A percentile compares a stretch with the other conserved stretches of the same genome.
Evolutionary conservation across 2,797 vertebrate genomes (phyloP).

Genomic region (Sebastes oblongus): DNA sequence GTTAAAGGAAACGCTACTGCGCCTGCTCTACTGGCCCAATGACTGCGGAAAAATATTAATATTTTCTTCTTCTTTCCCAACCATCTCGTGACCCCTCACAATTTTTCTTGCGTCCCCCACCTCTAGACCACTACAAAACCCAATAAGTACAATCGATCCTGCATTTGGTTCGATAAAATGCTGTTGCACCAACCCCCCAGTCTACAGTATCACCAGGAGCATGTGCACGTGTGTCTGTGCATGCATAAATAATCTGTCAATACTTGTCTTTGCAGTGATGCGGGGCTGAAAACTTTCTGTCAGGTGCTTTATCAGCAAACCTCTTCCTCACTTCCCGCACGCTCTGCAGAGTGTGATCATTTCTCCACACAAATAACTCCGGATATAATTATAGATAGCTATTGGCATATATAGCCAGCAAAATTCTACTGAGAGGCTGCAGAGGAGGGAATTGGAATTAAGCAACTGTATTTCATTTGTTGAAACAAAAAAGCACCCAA

Average conservation of each 20-base stretch:
- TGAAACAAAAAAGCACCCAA: neutral
- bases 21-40: no score
- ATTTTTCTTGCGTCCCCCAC: neutral
- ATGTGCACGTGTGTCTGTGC: neutral
- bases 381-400: slow-evolving; percentile 70
- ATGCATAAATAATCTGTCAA: neutral
- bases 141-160: neutral
- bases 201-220: neutral
- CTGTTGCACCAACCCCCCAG: neutral
- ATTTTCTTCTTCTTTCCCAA: neutral
- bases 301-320: slow-evolving; percentile 43
- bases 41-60: neutral
- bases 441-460: neutral
- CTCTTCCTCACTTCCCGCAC: slow-evolving; percentile 4
- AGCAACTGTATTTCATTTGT: slow-evolving; percentile 24
- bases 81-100: neutral
- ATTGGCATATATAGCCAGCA: slow-evolving; percentile 8
- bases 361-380: slow-evolving; percentile 41
- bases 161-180: neutral
- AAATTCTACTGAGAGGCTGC: neutral
- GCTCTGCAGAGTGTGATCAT: slow-evolving; percentile 29
- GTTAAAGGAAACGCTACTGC: no score
- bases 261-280: slow-evolving; percentile 20
- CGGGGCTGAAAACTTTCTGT: slow-evolving; percentile 28
- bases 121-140: neutral